These are phyloP conservation scores for Melitaea cinxia DNA, from an alignment of 1,140 invertebrate genomes.

Conservation along the genomic window DNA sequence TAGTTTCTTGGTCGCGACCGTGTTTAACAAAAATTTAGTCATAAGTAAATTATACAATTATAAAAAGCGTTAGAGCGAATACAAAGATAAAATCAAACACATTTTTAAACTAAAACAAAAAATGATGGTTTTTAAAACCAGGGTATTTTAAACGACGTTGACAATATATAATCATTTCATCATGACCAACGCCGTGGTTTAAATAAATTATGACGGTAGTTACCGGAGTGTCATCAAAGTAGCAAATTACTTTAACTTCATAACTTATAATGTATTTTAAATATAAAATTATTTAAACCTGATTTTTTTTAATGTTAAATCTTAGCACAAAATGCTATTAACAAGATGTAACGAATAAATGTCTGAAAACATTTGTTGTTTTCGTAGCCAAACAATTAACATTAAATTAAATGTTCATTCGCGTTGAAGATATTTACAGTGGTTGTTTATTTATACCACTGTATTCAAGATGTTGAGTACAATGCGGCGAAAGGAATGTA, in stretches of 20 bases:
- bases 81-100: too few relatives aligned
- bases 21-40: too few relatives aligned
- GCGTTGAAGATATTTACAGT: constrained; percentile 13
- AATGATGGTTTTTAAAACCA: too few relatives aligned
- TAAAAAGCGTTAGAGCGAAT: too few relatives aligned
- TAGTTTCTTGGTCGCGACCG: too few relatives aligned
- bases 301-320: neutral
- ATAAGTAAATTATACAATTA: too few relatives aligned
- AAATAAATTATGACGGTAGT: neutral
- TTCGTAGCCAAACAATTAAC: neutral
- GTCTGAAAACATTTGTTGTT: neutral
- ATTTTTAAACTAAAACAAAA: too few relatives aligned
- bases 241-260: neutral
- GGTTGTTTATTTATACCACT: constrained; percentile 14
- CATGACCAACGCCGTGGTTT: neutral
- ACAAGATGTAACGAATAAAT: too few relatives aligned
- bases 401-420: constrained; percentile 8
- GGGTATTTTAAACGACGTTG: too few relatives aligned
- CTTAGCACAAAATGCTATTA: neutral
- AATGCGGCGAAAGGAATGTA: constrained; percentile 32
- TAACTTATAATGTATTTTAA: neutral
- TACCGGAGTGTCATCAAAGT: neutral
- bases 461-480: constrained; percentile 17
- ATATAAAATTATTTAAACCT: neutral
- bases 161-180: neutral